phyloP scores from a whole-genome alignment of 2,797 vertebrate genomes.

The Chromis chromis region DNA sequence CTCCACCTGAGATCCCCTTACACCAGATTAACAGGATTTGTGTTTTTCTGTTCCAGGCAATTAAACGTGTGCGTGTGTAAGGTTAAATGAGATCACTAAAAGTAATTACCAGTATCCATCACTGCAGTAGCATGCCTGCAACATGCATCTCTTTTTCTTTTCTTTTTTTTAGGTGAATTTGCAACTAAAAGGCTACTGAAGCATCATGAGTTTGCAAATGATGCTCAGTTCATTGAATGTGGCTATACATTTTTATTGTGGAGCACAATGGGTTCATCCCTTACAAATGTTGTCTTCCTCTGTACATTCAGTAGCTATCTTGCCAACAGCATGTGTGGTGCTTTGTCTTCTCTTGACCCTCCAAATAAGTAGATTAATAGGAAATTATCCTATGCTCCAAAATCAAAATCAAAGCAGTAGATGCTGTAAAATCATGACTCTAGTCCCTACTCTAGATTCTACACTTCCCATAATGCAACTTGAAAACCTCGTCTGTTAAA shows the following conservation, averaged over 20 bases:
- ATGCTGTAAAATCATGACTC: not conserved
- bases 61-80: conserved; percentile 62
- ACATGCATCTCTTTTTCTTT: conserved; percentile 1
- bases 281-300: not conserved
- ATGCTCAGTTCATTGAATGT: not conserved
- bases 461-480: not conserved
- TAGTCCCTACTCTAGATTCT: not conserved
- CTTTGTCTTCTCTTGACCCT: not conserved
- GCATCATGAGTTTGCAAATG: conserved; percentile 14
- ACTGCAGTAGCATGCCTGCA: conserved; percentile 37
- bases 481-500: not conserved
- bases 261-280: not conserved
- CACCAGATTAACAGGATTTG: conserved; percentile 72
- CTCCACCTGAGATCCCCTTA: conserved; percentile 57
- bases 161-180: conserved; percentile 14
- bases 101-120: conserved; percentile 76
- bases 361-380: not conserved
- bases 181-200: conserved; percentile 5
- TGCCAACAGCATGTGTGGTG: not conserved
- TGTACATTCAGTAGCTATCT: not conserved
- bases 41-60: conserved; percentile 71
- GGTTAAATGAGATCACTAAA: conserved; percentile 71
- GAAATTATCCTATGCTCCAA: not conserved
- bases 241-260: not conserved
- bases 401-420: not conserved